Evolutionary conservation across 2,797 vertebrate genomes (phyloP), one percentile per base, ranked within the genome.

Genomic region (Apogon talboti): DNA sequence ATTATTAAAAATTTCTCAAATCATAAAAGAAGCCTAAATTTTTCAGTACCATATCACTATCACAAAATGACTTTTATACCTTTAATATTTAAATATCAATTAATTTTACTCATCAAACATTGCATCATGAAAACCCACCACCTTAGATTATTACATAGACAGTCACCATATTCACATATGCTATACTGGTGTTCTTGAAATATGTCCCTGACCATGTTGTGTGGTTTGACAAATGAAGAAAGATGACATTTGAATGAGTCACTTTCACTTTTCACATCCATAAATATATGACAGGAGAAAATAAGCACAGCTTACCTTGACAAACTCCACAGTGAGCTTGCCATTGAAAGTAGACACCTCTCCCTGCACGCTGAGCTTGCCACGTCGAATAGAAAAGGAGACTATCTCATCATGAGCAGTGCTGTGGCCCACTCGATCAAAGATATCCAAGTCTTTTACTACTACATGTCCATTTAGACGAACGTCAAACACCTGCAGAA

Each of bases 401-500:
- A 99, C 95, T 19, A 96, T 96, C 87, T 98, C 98, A 74, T 99
- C 98, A 0, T 99, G 98, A 75, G 98, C 98, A 0, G 98, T 99
- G 78, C 97, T 98, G 92, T 99, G 98, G 51, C 98, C 98, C 24
- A 99, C 98, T 28, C 96, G 94, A 44, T 99, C 98, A 85, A 99
- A 99, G 87, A 99, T 99, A 83, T 99, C 98, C 89, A 99, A 88
- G 87, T 99, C 98, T 86, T 98, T 99, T 79, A 99, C 97, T 78
- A 99, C 98, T 4, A 95, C 88, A 0, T 99, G 98, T 72, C 96
- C 95, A 3, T 99, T 99, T 60, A 99, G 89, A 63, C 98, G 95
- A 40, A 99, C 96, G 47, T 99, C 98, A 89, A 99, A 99, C 41
- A 99, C 98, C 98, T 94, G 44, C 0, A 33, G 52, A 54, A 28